Percentiles rank a stretch among this genome's conserved stretches.
Conservation (phyloP, 2,113 vertebrate genomes). For the Clarias batrachus region DNA sequence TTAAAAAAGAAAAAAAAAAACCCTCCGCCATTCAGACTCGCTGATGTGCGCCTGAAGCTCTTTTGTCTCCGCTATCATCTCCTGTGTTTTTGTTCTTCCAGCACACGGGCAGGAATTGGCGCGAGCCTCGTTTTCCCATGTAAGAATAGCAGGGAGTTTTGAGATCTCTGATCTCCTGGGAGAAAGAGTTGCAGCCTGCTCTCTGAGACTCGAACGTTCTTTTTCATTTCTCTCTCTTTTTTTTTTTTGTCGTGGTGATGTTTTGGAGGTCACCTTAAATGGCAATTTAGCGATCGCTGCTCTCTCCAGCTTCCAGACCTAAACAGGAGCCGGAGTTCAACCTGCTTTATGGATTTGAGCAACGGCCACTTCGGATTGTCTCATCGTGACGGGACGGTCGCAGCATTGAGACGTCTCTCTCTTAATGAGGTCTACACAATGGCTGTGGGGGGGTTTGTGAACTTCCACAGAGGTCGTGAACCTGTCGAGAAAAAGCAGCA, state of each 20-base stretch:
- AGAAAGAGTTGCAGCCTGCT: conserved; percentile 52
- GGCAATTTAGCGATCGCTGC: conserved; percentile 53
- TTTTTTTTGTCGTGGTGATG: conserved; percentile 43
- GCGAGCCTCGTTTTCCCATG: conserved; percentile 71
- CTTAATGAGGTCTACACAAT: conserved; percentile 43
- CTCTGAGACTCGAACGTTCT: conserved; percentile 48
- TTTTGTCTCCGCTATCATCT: conserved; percentile 62
- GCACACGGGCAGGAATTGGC: conserved; percentile 59
- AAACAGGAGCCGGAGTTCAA: conserved; percentile 30
- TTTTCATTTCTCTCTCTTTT: conserved; percentile 47
- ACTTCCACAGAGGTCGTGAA: conserved; percentile 48
- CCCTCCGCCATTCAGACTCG: conserved; percentile 60
- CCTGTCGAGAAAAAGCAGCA: conserved; percentile 44
- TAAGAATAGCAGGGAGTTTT: conserved; percentile 68
- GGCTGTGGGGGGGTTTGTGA: conserved; percentile 35
- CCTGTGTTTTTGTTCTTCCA: conserved; percentile 52
- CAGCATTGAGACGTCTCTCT: conserved; percentile 21
- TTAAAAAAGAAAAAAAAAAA: conserved; percentile 1
- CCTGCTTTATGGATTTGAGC: conserved; percentile 30
- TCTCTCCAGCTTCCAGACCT: conserved; percentile 25
- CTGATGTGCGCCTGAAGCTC: conserved; percentile 62
- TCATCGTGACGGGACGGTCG: neutral
- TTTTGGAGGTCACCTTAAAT: conserved; percentile 67
- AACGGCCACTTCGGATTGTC: neutral
- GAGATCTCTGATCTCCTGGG: conserved; percentile 55